Evolutionary conservation across 2,113 vertebrate genomes (phyloP), one percentile per base, ranked within the genome.

Genomic region (Lepidothrix coronata): DNA sequence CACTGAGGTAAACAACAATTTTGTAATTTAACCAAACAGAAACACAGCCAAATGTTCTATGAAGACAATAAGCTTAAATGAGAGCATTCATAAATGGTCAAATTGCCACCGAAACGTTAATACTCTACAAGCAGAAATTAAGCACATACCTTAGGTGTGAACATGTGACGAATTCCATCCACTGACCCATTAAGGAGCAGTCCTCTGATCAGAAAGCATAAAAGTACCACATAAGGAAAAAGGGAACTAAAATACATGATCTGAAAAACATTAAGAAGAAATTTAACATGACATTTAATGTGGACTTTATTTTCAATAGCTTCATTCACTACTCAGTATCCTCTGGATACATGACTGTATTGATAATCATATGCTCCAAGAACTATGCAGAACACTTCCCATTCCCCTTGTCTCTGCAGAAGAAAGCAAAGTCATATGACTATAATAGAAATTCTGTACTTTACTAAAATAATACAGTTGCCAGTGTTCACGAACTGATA

Each of bases 191-290:
- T 98, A 92, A 99, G 98, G 49, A 99, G 98, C 61, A 99, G 96
- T 17, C 98, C 97, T 97, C 99, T 98, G 82, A 99, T 98, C 97
- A 99, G 97, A 98, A 99, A 99, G 97, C 99, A 99, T 44, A 99
- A 94, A 95, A 99, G 97, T 83, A 99, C 99, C 80, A 99, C 97
- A 62, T 99, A 99, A 3, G 99, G 99, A 82, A 99, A 99, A 92
- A 99, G 97, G 87, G 99, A 99, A 97, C 99, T 99, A 98, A 99
- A 99, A 97, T 99, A 99, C 99, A 99, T 99, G 94, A 99, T 98
- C 99, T 99, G 98, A 65, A 97, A 98, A 85, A 93, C 48, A 97
- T 80, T n/a, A 61, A 89, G 83, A 91, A 84, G 9, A 80, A 68
- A 51, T 67, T 51, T 79, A 66, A 74, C 44, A n/a, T 51, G 17